A percentile compares a stretch with the other conserved stretches of the same genome.
Evolutionary conservation across 2,113 vertebrate species (phyloP).

Genomic region (Lepus timidus): DNA sequence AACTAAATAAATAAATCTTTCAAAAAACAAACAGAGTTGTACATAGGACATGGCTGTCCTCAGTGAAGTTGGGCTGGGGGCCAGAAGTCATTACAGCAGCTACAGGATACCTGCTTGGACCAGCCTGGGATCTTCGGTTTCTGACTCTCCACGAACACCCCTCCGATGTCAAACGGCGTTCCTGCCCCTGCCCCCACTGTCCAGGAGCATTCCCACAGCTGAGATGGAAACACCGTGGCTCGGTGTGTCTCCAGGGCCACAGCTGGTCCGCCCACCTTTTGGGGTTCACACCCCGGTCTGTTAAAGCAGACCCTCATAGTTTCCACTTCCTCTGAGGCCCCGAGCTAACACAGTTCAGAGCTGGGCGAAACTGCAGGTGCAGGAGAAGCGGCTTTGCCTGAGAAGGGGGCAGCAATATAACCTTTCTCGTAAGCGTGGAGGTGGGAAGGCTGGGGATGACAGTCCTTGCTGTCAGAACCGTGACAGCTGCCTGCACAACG

Average conservation of each 20-base stretch:
- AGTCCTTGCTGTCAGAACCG: not conserved
- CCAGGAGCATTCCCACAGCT: not conserved
- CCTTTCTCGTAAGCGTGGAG: not conserved
- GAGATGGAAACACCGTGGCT: not conserved
- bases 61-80: not conserved
- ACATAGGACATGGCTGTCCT: not conserved
- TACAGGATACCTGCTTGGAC: too few relatives aligned
- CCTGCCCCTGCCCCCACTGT: not conserved
- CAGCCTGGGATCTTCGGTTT: too few relatives aligned
- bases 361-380: not conserved
- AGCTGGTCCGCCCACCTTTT: not conserved
- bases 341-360: not conserved
- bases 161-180: too few relatives aligned
- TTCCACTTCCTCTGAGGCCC: not conserved
- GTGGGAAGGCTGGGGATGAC: not conserved
- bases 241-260: not conserved
- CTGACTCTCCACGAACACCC: not conserved
- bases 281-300: not conserved
- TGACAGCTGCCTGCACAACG: not conserved
- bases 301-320: not conserved
- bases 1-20: too few relatives aligned
- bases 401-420: not conserved
- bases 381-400: not conserved
- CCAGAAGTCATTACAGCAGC: not conserved
- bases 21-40: too few relatives aligned